Evolutionary conservation across 2,888 invertebrate genomes (phyloP).

Genomic region (Sesia bembeciformis): DNA sequence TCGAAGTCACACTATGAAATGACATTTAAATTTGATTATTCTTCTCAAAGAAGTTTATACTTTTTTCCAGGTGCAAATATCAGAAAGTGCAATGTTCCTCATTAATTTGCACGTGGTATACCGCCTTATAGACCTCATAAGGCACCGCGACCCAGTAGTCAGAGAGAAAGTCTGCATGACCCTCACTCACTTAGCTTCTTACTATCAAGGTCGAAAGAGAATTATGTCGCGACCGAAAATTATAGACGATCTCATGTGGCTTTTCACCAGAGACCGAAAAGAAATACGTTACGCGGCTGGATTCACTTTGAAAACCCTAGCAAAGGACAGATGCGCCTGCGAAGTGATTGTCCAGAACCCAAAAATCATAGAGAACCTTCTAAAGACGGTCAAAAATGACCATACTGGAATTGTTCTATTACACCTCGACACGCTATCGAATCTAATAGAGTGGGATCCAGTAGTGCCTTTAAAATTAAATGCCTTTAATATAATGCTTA

Average conservation of each 20-base stretch:
- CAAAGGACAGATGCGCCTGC: conserved; percentile 36
- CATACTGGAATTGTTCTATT: conserved; percentile 43
- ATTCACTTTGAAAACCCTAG: conserved; percentile 35
- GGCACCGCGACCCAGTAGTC: conserved; percentile 36
- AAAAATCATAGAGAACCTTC: conserved; percentile 37
- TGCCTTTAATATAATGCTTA: conserved; percentile 47
- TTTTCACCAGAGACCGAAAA: conserved; percentile 44
- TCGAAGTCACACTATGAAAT: too few species aligned
- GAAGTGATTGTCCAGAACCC: conserved; percentile 33
- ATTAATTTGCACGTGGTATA: conserved; percentile 44
- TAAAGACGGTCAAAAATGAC: conserved; percentile 53
- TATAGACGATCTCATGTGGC: conserved; percentile 38
- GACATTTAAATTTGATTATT: too few species aligned
- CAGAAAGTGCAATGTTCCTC: conserved; percentile 49
- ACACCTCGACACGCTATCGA: conserved; percentile 43
- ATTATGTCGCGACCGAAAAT: conserved; percentile 37
- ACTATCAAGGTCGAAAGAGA: conserved; percentile 39
- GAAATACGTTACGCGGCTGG: conserved; percentile 57
- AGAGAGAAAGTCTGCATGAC: conserved; percentile 52
- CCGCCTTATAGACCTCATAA: conserved; percentile 49
- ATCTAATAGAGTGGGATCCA: conserved; percentile 47
- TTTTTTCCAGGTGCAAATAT: conserved; percentile 44
- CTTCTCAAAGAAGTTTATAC: too few species aligned
- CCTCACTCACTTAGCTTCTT: conserved; percentile 35
- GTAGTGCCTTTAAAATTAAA: conserved; percentile 39